Base-by-base conservation (phyloP, 2,888 invertebrate genomes). In the Lycophotia porphyrea region DNA sequence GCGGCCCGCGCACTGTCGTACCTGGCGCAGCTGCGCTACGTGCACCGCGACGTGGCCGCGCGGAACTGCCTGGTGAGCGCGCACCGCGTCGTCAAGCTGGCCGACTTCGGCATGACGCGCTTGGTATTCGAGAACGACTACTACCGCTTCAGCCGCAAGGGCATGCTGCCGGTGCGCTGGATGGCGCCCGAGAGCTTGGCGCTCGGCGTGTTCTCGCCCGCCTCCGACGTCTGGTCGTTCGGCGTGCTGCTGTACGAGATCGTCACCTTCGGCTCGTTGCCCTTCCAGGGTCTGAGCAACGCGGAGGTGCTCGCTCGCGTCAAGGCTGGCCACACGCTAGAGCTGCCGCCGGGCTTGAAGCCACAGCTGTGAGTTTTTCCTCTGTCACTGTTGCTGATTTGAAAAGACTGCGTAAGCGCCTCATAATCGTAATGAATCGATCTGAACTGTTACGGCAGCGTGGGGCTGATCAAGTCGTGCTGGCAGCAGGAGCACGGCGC, bases 61-160 rank as follows among this genome's bases (percentile, higher is more conserved):
- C 98, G 96, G 86, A 99, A 98, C 95, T 99, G 98, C 91, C 95
- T 98, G 52, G 97, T 98, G 18, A 98, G 98, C 93, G 97, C 98
- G 58, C 97, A 97, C 87, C 97, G 98, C 77, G 97, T 97, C 1
- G 97, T 98, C 9, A 98, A 98, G 92, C 96, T 98, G 52, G 98
- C 98, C 4, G 99, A 99, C 94, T 99, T 99, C 94, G 99, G 99
- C 61, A 99, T 99, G 99, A 98, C 99, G 4, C 97, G 99, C 64
- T 98, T 98, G 0, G 98, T 98, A 93, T 98, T 97, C 92, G 98
- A 99, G 89, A 98, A 98, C 84, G 99, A 99, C 93, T 99, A 99
- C 93, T 99, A 99, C 94, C 97, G 98, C 84, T 99, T 99, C 92
- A 98, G 98, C 91, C 97, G 98, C 82, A 98, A 98, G 95, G 98